Conservation (phyloP, 1,140 invertebrate genomes). For the Diorhabda elongata region DNA sequence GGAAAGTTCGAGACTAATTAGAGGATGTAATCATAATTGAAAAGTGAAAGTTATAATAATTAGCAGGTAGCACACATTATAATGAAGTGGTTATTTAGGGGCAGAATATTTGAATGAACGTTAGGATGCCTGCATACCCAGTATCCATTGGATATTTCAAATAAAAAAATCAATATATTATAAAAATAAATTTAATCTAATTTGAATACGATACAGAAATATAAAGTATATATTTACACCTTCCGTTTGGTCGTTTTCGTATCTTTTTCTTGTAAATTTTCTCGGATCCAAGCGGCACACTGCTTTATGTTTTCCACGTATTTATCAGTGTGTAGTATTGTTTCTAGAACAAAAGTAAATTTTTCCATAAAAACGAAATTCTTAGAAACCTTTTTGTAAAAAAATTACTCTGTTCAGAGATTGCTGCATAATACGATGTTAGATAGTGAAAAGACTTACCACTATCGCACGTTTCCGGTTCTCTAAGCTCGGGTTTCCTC, state of each 20-base stretch:
- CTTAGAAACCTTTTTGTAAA: neutral
- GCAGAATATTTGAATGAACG: too few relatives aligned
- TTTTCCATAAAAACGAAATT: neutral
- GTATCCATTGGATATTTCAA: too few relatives aligned
- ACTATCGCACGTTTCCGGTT: conserved; percentile 1
- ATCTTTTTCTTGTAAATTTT: conserved; percentile 10
- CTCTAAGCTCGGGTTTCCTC: neutral
- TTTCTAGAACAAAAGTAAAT: neutral
- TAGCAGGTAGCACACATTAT: too few relatives aligned
- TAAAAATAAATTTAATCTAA: too few relatives aligned
- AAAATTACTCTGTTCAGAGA: neutral
- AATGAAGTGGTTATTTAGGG: too few relatives aligned
- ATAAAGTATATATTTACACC: too few relatives aligned
- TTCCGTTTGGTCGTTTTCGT: neutral
- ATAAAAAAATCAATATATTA: too few relatives aligned
- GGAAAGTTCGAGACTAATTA: too few relatives aligned
- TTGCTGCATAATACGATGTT: neutral
- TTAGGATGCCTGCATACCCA: too few relatives aligned
- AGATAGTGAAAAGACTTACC: neutral
- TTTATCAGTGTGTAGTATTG: neutral
- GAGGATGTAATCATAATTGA: too few relatives aligned
- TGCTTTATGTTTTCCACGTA: neutral
- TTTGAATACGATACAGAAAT: too few relatives aligned
- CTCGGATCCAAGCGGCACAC: conserved; percentile 4
- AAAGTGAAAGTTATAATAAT: too few relatives aligned